Evolutionary conservation across 2,113 vertebrate genomes (phyloP), one percentile per base, ranked within the genome.

Genomic region (Redunca redunca): DNA sequence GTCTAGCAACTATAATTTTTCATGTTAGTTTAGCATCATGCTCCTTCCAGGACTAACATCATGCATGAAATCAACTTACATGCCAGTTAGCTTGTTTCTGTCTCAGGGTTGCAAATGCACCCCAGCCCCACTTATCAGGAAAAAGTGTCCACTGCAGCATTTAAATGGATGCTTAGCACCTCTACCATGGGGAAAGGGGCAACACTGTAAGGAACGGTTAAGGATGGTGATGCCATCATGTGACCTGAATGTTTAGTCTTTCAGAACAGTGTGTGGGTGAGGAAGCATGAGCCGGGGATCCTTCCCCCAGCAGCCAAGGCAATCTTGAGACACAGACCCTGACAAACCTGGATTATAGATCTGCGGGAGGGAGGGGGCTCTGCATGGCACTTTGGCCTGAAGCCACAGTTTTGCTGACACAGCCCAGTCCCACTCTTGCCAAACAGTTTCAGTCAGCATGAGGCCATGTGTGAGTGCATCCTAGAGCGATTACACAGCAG

Each of bases 381-480:
- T 81, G 55, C 92, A 46, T 21, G 50, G 67, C 55, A 90, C 81
- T 85, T 81, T 86, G 95, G 97, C 94, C 78, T 58, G 48, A 92
- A 95, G 97, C 82, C 97, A 91, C 4, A 33, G 53, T 55, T 90
- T 77, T 67, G 93, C 96, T 97, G 97, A 97, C 64, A 88, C 53
- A 95, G 95, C 90, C 82, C 43, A 26, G 84, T 57, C 33, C 85
- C 28, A 33, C 67, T 92, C 81, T 55, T 95, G 94, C 97, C 94
- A 90, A 93, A 78, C 60, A 23, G 92, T 90, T 95, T 88, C 67
- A 23, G 93, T 96, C 88, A 97, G 97, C 92, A 93, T 13, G 82
- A 94, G 96, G 96, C 93, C 88, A 92, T 62, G 93, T 97, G 88
- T 93, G 93, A 95, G 80, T 53, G 77, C 85, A 88, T 93, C 95